Conservation (phyloP, 2,113 vertebrate genomes). For the Todiramphus chloris region DNA sequence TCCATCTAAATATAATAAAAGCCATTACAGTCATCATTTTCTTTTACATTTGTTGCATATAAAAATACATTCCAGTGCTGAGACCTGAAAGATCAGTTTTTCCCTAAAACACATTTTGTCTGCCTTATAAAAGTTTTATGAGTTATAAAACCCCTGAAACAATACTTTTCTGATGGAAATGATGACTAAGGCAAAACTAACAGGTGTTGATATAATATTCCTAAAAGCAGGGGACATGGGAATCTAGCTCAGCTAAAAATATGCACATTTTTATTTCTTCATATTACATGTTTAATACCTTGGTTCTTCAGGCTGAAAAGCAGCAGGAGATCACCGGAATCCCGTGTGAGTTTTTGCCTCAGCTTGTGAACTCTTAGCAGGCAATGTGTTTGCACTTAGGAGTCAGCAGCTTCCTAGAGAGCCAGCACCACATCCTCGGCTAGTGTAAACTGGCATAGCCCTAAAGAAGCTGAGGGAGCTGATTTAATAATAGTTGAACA, state of each 20-base stretch:
- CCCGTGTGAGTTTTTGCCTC: background rate
- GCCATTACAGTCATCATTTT: background rate
- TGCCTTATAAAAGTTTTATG: conserved; percentile 16
- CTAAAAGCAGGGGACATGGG: background rate
- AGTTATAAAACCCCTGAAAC: conserved; percentile 36
- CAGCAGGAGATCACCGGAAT: background rate
- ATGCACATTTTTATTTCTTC: background rate
- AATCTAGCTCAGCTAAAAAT: conserved; percentile 13
- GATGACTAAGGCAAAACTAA: conserved; percentile 26
- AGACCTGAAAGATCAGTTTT: conserved; percentile 29
- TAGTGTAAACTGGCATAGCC: background rate
- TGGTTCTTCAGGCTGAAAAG: background rate
- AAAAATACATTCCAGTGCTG: background rate
- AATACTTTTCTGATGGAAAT: conserved; percentile 38
- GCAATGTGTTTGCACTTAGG: conserved; percentile 41
- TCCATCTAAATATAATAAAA: conserved; percentile 3
- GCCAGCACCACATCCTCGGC: background rate
- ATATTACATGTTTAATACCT: background rate
- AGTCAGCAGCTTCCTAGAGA: background rate
- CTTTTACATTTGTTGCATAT: conserved; percentile 7
- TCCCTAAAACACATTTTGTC: conserved; percentile 2
- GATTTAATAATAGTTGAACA: background rate
- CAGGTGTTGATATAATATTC: conserved; percentile 21
- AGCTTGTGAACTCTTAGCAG: background rate
- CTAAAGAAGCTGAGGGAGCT: background rate